Evolutionary conservation across 1,140 invertebrate species (phyloP), one percentile per base, ranked within the genome.

Genomic region (Scaptomyza montana): DNA sequence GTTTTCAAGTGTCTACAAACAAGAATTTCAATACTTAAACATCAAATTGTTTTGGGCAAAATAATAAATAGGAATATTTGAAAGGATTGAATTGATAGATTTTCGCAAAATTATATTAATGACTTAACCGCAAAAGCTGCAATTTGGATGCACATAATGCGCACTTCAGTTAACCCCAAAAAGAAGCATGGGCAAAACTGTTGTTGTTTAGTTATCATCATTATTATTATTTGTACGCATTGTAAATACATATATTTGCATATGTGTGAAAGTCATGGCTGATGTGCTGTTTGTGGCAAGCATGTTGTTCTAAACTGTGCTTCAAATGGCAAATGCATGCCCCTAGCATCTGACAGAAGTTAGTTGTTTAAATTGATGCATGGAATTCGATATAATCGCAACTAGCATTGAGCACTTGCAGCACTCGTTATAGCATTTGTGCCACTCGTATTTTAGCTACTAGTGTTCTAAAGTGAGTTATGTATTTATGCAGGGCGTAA

Each of bases 71-170:
- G 13, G 19, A 43, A 55, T 41, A 61, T 61, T 50, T 21, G 21
- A 25, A 19, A 50, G 13, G 25, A 36, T 60, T 59, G 46, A 28
- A 51, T 51, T 8, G 51, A 64, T 41, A 30, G 41, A 64, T 28
- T n/a, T 49, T 47, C 50, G 12, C 30, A 63, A 36, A 55, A 39
- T 43, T 13, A 51, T 59, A 63, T 64, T 78, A 78, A 82, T 82
- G 75, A 57, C 51, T 50, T 72, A 66, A 71, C 79, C 79, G 21
- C 79, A 78, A 67, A 56, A 55, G 10, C 36, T 71, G 67, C 61
- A 63, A 33, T 59, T 69, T 51, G 21, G 41, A 54, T 53, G 56
- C 56, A 70, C 25, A 74, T 74, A 65, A 79, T 75, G 62, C 46
- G 50, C 60, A 65, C 57, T 80, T 64, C 28, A 80, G 72, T 80